Percentiles rank a stretch among this genome's conserved stretches.
Evolutionary conservation across 2,888 invertebrate genomes (phyloP).

Genomic region (Perizoma affinitatum): DNA sequence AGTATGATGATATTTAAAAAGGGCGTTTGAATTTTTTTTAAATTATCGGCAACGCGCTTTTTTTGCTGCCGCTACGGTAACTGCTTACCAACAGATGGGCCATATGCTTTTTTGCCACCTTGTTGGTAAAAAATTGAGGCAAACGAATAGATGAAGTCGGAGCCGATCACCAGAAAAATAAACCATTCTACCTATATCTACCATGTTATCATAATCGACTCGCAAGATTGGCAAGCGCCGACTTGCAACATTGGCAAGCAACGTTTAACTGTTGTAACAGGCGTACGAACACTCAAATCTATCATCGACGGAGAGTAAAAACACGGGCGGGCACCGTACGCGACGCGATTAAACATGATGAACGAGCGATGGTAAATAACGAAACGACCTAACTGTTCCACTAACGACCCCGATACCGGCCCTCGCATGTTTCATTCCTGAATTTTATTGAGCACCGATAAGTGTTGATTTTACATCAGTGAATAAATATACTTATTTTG

Average conservation of each 20-base stretch:
- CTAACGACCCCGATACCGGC: constrained; percentile 65
- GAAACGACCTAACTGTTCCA: constrained; percentile 66
- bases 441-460: constrained; percentile 61
- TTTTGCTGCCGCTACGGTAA: no score
- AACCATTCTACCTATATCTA: neutral
- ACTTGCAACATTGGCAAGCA: constrained; percentile 18
- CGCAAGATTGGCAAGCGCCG: constrained; percentile 11
- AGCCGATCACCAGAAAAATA: no score
- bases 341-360: constrained; percentile 75
- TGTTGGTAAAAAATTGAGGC: no score
- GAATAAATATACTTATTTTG: constrained; percentile 34
- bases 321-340: constrained; percentile 53
- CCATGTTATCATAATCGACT: constrained; percentile 1
- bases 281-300: constrained; percentile 28
- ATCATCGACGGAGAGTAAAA: constrained; percentile 46
- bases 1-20: no score
- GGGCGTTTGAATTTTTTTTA: no score
- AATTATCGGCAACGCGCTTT: no score
- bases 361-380: constrained; percentile 67
- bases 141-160: no score
- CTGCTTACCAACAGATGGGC: no score
- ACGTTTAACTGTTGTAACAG: constrained; percentile 10
- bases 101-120: no score
- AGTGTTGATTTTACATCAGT: constrained; percentile 49
- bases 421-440: constrained; percentile 60